These are phyloP conservation scores for Lycophotia porphyrea DNA, from an alignment of 2,888 invertebrate species.

Conservation along the genomic window DNA sequence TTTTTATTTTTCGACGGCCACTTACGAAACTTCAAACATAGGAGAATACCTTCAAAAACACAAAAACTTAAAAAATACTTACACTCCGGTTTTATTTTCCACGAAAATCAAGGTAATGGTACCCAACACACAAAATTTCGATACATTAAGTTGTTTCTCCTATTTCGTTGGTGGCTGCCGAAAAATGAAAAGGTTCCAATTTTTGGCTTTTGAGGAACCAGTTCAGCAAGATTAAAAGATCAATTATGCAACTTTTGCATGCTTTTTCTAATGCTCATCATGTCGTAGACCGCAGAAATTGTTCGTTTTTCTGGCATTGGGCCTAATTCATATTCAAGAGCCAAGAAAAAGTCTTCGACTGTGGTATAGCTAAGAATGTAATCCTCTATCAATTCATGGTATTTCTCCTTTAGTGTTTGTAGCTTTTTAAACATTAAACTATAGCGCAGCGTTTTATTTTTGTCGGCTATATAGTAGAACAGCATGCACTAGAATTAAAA, in stretches of 20 bases:
- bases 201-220: not conserved
- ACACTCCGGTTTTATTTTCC: not conserved
- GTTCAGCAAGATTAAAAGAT: not conserved
- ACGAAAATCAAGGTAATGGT: not conserved
- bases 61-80: not conserved
- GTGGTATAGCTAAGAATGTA: slow-evolving; percentile 43
- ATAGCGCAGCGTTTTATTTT: not conserved
- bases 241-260: too few relatives aligned
- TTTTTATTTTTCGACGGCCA: not conserved
- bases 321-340: slow-evolving; percentile 10
- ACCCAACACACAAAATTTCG: not conserved
- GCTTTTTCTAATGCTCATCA: too few relatives aligned
- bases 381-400: slow-evolving; percentile 41
- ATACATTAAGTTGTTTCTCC: not conserved
- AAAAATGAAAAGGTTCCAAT: not conserved
- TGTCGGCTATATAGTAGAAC: slow-evolving; percentile 46
- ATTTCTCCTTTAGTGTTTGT: slow-evolving; percentile 29
- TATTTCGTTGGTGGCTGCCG: not conserved
- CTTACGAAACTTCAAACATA: not conserved
- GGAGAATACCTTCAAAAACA: not conserved
- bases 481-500: slow-evolving; percentile 49
- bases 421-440: slow-evolving; percentile 44
- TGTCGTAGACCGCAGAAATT: not conserved
- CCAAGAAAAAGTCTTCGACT: slow-evolving; percentile 55
- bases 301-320: not conserved